Evolutionary conservation across 2,797 vertebrate genomes (phyloP).

Genomic region (Cyclopterus lumpus): DNA sequence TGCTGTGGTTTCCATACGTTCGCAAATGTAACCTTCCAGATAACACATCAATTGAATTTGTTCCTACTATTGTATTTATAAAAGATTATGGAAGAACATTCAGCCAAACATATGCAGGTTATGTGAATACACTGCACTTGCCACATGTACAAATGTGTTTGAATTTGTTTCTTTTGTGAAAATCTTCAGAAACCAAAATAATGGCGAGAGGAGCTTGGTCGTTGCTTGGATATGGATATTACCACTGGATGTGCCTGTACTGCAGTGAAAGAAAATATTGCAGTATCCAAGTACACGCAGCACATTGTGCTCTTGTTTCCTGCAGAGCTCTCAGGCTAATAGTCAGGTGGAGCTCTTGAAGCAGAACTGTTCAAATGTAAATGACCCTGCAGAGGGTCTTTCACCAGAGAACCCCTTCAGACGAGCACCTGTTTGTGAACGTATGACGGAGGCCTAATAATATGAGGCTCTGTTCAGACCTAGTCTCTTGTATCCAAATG

Average conservation of each 20-base stretch:
- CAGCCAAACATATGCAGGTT: neutral
- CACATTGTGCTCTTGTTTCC: constrained; percentile 12
- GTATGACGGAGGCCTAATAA: constrained; percentile 6
- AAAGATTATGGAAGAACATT: neutral
- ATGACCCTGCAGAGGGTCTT: constrained; percentile 37
- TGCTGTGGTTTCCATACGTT: neutral
- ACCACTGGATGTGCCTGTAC: neutral
- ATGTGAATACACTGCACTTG: neutral
- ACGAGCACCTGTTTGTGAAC: constrained; percentile 19
- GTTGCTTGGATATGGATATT: neutral
- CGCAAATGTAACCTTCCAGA: neutral
- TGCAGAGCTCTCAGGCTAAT: constrained; percentile 27
- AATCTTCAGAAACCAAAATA: neutral
- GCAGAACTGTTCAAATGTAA: constrained; percentile 49
- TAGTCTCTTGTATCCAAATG: neutral
- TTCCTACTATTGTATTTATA: neutral
- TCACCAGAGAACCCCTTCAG: constrained; percentile 22
- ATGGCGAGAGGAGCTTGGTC: neutral
- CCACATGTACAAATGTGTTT: neutral
- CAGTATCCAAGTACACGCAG: constrained; percentile 1
- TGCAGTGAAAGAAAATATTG: constrained; percentile 5
- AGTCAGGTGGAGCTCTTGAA: constrained; percentile 30
- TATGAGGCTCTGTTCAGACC: neutral
- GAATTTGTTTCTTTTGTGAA: neutral
- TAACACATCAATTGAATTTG: neutral